phyloP scores from a whole-genome alignment of 2,888 invertebrate genomes.

The Scaptomyza tumidula region DNA sequence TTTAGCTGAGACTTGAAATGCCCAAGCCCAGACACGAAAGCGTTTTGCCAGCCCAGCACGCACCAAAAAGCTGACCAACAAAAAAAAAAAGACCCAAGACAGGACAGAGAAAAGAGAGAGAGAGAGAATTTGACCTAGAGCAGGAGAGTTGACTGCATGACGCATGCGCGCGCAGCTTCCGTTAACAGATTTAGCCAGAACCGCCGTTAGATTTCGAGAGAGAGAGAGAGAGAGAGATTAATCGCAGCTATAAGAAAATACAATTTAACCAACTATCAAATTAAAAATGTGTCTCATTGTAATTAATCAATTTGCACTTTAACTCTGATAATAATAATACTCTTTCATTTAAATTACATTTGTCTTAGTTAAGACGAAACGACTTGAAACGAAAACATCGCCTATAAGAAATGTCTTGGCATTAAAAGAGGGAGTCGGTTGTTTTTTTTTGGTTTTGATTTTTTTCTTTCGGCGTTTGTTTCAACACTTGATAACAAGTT shows the following conservation, averaged over 20 bases:
- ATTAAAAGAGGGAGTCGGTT: slow-evolving; percentile 38
- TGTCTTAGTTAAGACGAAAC: slow-evolving; percentile 41
- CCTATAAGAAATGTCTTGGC: slow-evolving; percentile 53
- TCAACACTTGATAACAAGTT: slow-evolving; percentile 73
- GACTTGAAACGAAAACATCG: slow-evolving; percentile 37
- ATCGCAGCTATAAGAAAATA: slow-evolving; percentile 33
- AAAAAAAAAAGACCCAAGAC: background rate
- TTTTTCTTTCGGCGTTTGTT: slow-evolving; percentile 48
- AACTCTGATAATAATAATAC: slow-evolving; percentile 44
- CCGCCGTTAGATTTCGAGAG: slow-evolving; percentile 57
- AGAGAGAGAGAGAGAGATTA: slow-evolving; percentile 53
- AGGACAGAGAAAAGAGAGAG: background rate
- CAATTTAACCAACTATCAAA: slow-evolving; percentile 38
- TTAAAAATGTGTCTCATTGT: slow-evolving; percentile 36
- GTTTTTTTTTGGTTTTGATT: background rate
- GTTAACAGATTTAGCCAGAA: slow-evolving; percentile 64
- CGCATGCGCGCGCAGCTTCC: slow-evolving; percentile 74
- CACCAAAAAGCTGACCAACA: slow-evolving; percentile 29
- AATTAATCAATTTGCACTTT: slow-evolving; percentile 75
- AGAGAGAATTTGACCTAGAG: slow-evolving; percentile 19
- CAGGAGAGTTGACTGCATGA: slow-evolving; percentile 36
- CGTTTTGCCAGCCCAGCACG: slow-evolving; percentile 54
- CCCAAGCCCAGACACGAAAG: slow-evolving; percentile 65
- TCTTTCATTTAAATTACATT: slow-evolving; percentile 63
- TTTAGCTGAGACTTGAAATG: slow-evolving; percentile 68